Conservation (phyloP, 2,888 invertebrate genomes). For the Ephialtes manifestator region DNA sequence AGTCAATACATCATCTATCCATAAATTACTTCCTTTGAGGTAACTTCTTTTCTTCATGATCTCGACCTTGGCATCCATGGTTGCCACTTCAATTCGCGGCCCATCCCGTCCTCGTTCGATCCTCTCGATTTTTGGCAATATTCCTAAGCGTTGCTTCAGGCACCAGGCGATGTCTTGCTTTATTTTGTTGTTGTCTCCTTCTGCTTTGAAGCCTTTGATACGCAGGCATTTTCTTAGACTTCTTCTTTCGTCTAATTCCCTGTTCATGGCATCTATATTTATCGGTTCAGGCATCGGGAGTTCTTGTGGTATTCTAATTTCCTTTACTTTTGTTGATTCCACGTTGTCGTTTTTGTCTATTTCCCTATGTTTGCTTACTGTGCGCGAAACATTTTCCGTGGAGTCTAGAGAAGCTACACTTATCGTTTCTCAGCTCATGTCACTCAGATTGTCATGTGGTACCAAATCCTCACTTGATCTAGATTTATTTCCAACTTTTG, state of each 20-base stretch:
- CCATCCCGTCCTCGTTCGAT: neutral
- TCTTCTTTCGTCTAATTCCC: neutral
- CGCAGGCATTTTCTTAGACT: constrained; percentile 1
- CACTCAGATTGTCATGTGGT: no score
- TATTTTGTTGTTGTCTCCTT: neutral
- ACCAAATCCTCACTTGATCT: no score
- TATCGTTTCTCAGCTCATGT: neutral
- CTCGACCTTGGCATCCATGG: constrained; percentile 6
- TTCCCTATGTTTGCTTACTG: no score
- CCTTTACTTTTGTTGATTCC: no score
- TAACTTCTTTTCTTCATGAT: constrained; percentile 15
- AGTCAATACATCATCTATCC: constrained; percentile 5
- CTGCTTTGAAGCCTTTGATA: neutral
- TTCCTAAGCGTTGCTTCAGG: neutral
- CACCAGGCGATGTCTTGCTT: constrained; percentile 10
- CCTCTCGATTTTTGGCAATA: neutral
- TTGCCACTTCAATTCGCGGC: neutral
- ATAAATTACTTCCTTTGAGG: constrained; percentile 1
- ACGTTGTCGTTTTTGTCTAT: no score
- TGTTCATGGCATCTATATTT: neutral
- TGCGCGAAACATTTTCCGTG: no score
- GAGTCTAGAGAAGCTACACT: neutral
- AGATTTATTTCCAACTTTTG: neutral
- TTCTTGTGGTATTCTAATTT: no score
- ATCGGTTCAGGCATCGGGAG: neutral